Evolutionary conservation across 1,140 invertebrate species (phyloP), one percentile per base, ranked within the genome.

Genomic region (Metopolophium dirhodum): DNA sequence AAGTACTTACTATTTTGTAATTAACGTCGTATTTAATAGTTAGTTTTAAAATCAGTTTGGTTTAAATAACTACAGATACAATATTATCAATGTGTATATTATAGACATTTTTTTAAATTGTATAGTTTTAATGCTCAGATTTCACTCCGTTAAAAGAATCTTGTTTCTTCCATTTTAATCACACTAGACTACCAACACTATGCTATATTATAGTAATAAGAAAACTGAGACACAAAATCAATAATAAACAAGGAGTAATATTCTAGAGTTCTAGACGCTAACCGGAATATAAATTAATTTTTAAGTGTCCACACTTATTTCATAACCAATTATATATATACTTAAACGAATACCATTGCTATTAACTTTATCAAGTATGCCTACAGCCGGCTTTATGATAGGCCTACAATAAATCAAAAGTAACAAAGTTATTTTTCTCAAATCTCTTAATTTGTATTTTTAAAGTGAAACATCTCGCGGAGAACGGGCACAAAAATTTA

Each of bases 201-300:
- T 47, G 30, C 6, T 77, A 26, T n/a, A 68, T 68, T 68, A 68
- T 86, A 47, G 45, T 86, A 86, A 26, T 86, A 89, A 89, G n/a
- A 83, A 68, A 82, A 49, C 57, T 47, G 45, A 45, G 90, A 91
- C 68, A 91, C 90, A 91, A 91, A 91, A 91, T 91, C 90, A 83
- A 91, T 91, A 91, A 82, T 83, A 82, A 91, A 91, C 68, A 82
- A 91, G 47, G 68, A 45, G 68, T 83, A 83, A 91, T 91, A 91
- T 91, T 68, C 45, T 30, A 49, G 8, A 77, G 83, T 91, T 68
- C 45, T 30, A 49, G 8, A 77, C n/a, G 18, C 18, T 91, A 68
- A 49, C 45, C n/a, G 90, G 68, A 37, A 91, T 51, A 91, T 23
- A 68, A 89, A 54, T 54, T 7, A n/a, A 35, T 51, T 18, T 54